A percentile compares a stretch with the other conserved stretches of the same genome.
phyloP scores from a whole-genome alignment of 2,113 vertebrate genomes.

The Eptatretus burgeri region DNA sequence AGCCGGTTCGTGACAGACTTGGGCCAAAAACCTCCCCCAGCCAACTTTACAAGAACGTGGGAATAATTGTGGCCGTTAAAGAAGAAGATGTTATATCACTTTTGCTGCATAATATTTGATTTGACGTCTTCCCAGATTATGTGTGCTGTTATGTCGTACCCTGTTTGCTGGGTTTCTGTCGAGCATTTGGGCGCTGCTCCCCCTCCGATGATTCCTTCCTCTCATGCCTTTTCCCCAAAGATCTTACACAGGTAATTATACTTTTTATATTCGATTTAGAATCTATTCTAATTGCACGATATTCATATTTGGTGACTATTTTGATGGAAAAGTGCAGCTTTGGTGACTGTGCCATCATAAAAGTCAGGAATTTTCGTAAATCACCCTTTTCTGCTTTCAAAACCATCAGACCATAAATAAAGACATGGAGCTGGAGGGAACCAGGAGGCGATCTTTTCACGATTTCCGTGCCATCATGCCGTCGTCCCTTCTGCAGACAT shows the following conservation, averaged over 20 bases:
- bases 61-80: background rate
- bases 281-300: background rate
- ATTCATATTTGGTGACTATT: background rate
- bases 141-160: constrained; percentile 3
- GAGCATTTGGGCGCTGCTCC: constrained; percentile 5
- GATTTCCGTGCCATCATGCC: constrained; percentile 6
- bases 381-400: background rate
- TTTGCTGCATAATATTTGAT: background rate
- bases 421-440: background rate
- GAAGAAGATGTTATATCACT: background rate
- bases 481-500: background rate
- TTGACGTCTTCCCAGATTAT: background rate
- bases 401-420: background rate
- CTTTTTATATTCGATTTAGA: background rate
- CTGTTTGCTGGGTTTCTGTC: background rate
- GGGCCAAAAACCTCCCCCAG: too few relatives aligned
- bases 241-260: background rate
- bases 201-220: constrained; percentile 2
- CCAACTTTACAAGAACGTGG: background rate
- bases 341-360: background rate
- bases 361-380: background rate
- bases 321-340: background rate
- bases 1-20: too few relatives aligned
- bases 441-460: constrained; percentile 4
- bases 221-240: background rate